phyloP scores from a whole-genome alignment of 37 sponge, comb jelly and placozoan genomes.

The Spongia lamella region DNA sequence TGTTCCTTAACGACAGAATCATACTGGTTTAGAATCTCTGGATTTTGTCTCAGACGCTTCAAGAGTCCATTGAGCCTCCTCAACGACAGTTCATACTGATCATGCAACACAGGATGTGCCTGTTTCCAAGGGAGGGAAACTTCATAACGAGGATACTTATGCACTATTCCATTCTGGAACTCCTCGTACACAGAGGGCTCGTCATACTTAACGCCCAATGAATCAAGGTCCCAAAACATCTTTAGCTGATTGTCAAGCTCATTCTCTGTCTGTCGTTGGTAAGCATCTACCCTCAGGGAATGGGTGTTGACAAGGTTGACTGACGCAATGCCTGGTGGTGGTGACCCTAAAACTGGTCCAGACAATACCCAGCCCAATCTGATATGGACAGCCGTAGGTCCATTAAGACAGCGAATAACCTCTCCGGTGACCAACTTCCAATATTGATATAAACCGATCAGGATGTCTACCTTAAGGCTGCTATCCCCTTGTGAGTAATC shows the following conservation, averaged over 20 bases:
- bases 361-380: conserved; percentile 68
- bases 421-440: conserved; percentile 42
- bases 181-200: conserved; percentile 31
- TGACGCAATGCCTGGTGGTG: too few species aligned
- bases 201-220: conserved; percentile 15
- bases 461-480: conserved; percentile 5
- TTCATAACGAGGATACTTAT: conserved; percentile 22
- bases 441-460: conserved; percentile 44
- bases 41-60: conserved; percentile 36
- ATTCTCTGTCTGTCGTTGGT: too few species aligned
- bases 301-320: conserved; percentile 18
- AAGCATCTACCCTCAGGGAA: background rate
- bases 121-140: conserved; percentile 31
- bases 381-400: too few species aligned
- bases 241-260: conserved; percentile 6
- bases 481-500: conserved; percentile 10
- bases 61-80: conserved; percentile 38
- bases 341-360: conserved; percentile 40
- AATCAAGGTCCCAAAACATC: conserved; percentile 54
- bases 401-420: too few species aligned
- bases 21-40: conserved; percentile 47
- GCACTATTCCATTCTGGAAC: conserved; percentile 7
- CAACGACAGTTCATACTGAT: conserved; percentile 46
- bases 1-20: conserved; percentile 46
- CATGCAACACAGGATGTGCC: conserved; percentile 28